Evolutionary conservation across 2,888 invertebrate species (phyloP).

Genomic region (Prenolepis imparis): DNA sequence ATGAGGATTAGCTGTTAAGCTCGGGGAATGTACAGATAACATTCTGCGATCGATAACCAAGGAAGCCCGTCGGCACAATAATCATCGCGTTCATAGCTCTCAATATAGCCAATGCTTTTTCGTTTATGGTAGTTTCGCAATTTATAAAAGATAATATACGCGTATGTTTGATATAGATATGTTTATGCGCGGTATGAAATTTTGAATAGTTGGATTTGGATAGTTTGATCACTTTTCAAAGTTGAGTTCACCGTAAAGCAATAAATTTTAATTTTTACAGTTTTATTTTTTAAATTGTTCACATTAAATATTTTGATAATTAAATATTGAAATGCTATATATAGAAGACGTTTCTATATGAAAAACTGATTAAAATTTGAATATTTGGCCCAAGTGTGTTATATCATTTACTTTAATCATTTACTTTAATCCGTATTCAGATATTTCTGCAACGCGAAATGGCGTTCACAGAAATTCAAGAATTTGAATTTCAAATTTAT

Average conservation of each 20-base stretch:
- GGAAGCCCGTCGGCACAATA: constrained; percentile 60
- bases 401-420: constrained; percentile 30
- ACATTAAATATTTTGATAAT: not conserved
- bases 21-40: constrained; percentile 79
- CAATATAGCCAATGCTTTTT: constrained; percentile 28
- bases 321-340: not conserved
- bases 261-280: not conserved
- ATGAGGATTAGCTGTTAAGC: constrained; percentile 78
- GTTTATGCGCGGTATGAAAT: not conserved
- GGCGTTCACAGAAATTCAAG: constrained; percentile 36
- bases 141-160: not conserved
- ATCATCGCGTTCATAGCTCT: constrained; percentile 59
- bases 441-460: constrained; percentile 43
- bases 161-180: not conserved
- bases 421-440: constrained; percentile 36
- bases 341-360: not conserved
- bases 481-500: constrained; percentile 43
- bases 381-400: constrained; percentile 7
- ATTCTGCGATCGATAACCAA: constrained; percentile 78
- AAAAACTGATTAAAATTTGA: not conserved
- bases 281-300: not conserved
- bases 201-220: not conserved
- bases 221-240: not conserved
- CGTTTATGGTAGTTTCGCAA: not conserved
- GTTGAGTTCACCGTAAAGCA: not conserved